A percentile compares a stretch with the other conserved stretches of the same genome.
These are phyloP conservation scores for Macrochelys suwanniensis DNA, from an alignment of 2,797 vertebrate genomes.

Conservation along the genomic window DNA sequence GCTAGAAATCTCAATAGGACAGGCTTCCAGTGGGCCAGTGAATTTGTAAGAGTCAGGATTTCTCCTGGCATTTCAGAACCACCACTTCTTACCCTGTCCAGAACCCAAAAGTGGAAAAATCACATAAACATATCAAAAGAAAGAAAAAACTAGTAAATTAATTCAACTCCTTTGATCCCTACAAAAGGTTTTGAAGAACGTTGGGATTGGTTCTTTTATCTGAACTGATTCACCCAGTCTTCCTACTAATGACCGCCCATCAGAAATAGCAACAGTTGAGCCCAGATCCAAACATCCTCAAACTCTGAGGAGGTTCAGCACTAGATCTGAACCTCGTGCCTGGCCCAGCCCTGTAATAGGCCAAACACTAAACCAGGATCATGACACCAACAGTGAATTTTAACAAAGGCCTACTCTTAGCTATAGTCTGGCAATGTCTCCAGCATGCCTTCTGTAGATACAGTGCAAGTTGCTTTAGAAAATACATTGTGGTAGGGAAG, in stretches of 20 bases:
- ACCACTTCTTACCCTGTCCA: accelerated
- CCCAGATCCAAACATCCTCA: neutral
- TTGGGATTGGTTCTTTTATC: neutral
- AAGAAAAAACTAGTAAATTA: neutral
- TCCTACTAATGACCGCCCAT: accelerated
- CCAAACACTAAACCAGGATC: neutral
- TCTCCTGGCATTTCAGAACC: neutral
- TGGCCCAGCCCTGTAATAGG: neutral
- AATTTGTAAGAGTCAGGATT: neutral
- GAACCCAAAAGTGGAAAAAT: neutral
- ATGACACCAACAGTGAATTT: neutral
- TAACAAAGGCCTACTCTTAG: neutral
- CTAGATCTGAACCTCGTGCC: neutral
- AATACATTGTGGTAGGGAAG: neutral
- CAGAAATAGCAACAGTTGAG: neutral
- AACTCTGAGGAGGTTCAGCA: neutral
- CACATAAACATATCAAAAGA: neutral
- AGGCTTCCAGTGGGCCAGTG: neutral
- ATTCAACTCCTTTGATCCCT: neutral
- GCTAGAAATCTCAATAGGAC: neutral
- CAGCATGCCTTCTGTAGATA: neutral
- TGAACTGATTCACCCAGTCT: neutral
- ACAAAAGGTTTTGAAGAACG: neutral
- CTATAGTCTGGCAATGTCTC: accelerated
- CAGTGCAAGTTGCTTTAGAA: neutral